Base-by-base conservation (phyloP, 1,140 invertebrate species). In the Ostrea denselamellosa region DNA sequence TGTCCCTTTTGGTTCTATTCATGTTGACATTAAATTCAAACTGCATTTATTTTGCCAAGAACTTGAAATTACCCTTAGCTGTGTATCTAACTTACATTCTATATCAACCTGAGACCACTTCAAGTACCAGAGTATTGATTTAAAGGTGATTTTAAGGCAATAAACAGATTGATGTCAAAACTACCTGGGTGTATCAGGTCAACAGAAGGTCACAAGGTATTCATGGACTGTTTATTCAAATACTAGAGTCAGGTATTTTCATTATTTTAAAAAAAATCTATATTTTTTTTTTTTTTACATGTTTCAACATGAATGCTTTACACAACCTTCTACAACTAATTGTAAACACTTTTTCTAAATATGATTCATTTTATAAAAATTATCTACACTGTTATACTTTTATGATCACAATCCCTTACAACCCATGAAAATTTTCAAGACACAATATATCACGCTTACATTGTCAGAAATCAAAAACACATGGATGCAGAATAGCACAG, bases 81-180 rank as follows among this genome's bases (percentile, higher is more conserved):
- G 25, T 77, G 68, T 77, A 44, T 77, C 28, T 71, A 28, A 34
- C 28, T 77, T 77, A 77, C 68, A 77, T 12, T 28, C 12, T 25
- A 77, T 77, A 77, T 44, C 34, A 77, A 77, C 17, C 25, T 77
- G 25, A 44, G 68, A 77, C 68, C 68, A 77, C 68, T 77, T 77
- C 22, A 77, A 5, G 0, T 2, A 12, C 68, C 28, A 14, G 25
- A 12, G 2, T 17, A 14, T 77, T 77, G 68, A 77, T 77, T 77
- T 77, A 77, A 12, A 77, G 22, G 68, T 22, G 25, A 77, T 28
- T 77, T 77, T 77, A 77, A 9, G 28, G 68, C 68, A 77, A 77
- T 10, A 77, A 77, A 77, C 25, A 77, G 28, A 77, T 28, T 25
- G 25, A 28, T 28, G 7, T 28, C 14, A 77, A 77, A 77, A 34